Evolutionary conservation across 2,797 vertebrate genomes (phyloP), one percentile per base, ranked within the genome.

Genomic region (Alcedo atthis): DNA sequence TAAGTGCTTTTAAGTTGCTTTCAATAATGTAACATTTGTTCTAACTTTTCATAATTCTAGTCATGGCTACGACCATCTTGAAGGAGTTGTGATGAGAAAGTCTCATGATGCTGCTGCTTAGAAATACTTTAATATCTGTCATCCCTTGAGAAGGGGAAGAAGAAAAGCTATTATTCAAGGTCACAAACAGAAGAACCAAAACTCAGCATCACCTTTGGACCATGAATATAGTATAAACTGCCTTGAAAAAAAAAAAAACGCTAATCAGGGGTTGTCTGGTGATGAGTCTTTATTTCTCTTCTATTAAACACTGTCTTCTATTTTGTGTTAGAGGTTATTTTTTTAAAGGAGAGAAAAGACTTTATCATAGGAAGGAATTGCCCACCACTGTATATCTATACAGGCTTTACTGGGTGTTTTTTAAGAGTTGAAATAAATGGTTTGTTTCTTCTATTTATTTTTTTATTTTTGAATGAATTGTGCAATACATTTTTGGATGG

Each of bases 401-500:
- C 57, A 88, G 86, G 48, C 69, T 90, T 95, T 89, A 82, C 64
- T 92, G 79, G 42, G 53, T 92, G 68, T 94, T 95, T 96, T 96
- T 93, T 92, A 96, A 96, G 96, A 95, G 86, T 33, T 93, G 74
- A 95, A 96, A 93, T 94, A 92, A 95, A 94, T 37, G 5, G 94
- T 87, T 97, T 92, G 51, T 91, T 91, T 96, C 82, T 95, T 95
- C 92, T 98, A 97, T 98, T 98, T 98, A 97, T 98, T 98, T 97
- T 94, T 95, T 91, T 92, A 82, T 92, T 96, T 96, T 96, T 77
- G 81, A 97, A 97, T 98, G 95, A 98, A 96, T 98, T 98, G 98
- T 99, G 99, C 99, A 99, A 99, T 99, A 99, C 95, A 97, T 97
- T 93, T 96, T 97, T 97, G 95, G 91, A 93, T 97, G 92, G 89